Conservation (phyloP, 2,888 invertebrate species). For the Dimorphilus gyrociliatus region DNA sequence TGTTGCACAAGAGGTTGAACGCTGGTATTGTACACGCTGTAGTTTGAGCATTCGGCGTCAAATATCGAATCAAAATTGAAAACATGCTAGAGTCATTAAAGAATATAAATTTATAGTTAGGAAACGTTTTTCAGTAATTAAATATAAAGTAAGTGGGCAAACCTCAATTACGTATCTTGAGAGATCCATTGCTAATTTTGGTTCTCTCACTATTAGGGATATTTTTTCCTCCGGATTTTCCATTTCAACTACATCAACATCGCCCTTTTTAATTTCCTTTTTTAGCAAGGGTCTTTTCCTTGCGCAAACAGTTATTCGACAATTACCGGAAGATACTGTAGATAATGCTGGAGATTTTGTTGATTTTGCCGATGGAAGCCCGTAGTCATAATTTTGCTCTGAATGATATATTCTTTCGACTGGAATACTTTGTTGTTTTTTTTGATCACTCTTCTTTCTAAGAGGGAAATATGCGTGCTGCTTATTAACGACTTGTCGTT, state of each 20-base stretch:
- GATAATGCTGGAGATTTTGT: too few relatives aligned
- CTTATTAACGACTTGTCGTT: too few relatives aligned
- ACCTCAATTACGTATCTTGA: too few relatives aligned
- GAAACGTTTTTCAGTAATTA: too few relatives aligned
- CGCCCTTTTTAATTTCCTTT: constrained; percentile 19
- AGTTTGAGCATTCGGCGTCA: constrained; percentile 23
- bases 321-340: constrained; percentile 14
- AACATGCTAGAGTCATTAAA: constrained; percentile 20
- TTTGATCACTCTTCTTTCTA: too few relatives aligned
- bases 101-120: background rate
- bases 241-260: constrained; percentile 20
- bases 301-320: constrained; percentile 29
- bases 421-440: too few relatives aligned
- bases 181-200: constrained; percentile 29
- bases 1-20: constrained; percentile 27
- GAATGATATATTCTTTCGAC: too few relatives aligned
- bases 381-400: too few relatives aligned
- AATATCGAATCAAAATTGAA: constrained; percentile 35
- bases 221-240: too few relatives aligned
- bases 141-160: too few relatives aligned
- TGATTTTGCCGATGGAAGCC: too few relatives aligned
- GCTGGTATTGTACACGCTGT: constrained; percentile 28
- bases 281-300: constrained; percentile 26
- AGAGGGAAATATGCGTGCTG: too few relatives aligned
- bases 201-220: constrained; percentile 28